Evolutionary conservation across 1,140 invertebrate species (phyloP).

Genomic region (Pseudomyrmex cubaensis): DNA sequence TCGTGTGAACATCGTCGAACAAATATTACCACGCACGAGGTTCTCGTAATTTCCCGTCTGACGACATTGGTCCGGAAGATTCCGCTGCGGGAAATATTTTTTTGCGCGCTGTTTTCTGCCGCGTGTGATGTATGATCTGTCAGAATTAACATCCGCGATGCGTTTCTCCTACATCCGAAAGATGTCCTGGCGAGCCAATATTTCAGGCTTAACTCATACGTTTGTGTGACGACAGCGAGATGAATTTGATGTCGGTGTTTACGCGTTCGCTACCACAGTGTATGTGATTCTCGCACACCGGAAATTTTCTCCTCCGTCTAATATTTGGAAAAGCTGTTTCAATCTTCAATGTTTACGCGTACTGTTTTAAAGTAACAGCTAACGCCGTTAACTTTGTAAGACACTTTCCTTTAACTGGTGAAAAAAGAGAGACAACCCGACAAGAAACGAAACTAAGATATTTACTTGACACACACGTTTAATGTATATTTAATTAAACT

Average conservation of each 20-base stretch:
- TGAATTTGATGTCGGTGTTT: conserved; percentile 28
- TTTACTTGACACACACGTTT: background rate
- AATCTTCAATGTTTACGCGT: conserved; percentile 21
- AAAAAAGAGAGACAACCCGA: background rate
- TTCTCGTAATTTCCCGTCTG: conserved; percentile 37
- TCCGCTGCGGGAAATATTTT: conserved; percentile 40
- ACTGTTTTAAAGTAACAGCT: background rate
- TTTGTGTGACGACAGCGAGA: background rate
- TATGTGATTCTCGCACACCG: conserved; percentile 15
- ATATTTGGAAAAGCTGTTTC: conserved; percentile 19
- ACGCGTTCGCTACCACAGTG: conserved; percentile 9
- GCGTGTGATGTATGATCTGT: conserved; percentile 36
- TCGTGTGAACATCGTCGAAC: conserved; percentile 30
- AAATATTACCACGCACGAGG: conserved; percentile 8
- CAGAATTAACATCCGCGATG: conserved; percentile 54
- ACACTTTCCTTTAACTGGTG: background rate
- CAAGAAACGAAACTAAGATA: conserved; percentile 10
- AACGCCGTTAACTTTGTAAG: background rate
- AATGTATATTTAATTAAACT: conserved; percentile 48
- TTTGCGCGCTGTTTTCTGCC: background rate
- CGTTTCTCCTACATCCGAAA: conserved; percentile 44
- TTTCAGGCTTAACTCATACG: conserved; percentile 63
- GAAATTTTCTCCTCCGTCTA: background rate
- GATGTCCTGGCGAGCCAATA: conserved; percentile 52
- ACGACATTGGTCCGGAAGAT: conserved; percentile 38